A percentile compares a stretch with the other conserved stretches of the same genome.
phyloP scores from a whole-genome alignment of 2,888 invertebrate genomes.

The Antitype chi region DNA sequence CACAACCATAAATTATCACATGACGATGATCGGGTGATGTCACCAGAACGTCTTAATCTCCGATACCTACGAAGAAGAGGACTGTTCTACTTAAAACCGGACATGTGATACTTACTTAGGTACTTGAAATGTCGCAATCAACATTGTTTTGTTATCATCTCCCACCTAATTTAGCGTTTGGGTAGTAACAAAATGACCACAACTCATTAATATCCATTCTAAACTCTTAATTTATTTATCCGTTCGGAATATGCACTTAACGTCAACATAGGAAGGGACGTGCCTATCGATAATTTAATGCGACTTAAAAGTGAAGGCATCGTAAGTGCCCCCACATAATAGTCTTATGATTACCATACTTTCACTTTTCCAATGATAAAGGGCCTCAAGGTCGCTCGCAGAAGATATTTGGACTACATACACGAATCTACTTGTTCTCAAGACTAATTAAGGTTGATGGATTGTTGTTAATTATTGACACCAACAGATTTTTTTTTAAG shows the following conservation, averaged over 20 bases:
- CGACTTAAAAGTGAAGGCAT: constrained; percentile 76
- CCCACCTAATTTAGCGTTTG: constrained; percentile 19
- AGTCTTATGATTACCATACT: constrained; percentile 75
- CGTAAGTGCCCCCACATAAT: constrained; percentile 61
- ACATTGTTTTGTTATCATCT: constrained; percentile 30
- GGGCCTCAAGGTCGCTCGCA: constrained; percentile 81
- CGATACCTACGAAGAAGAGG: constrained; percentile 6
- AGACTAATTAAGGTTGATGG: constrained; percentile 59
- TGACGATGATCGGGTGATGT: constrained; percentile 21
- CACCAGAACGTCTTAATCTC: constrained; percentile 21
- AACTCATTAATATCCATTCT: constrained; percentile 71
- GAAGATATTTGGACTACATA: constrained; percentile 72
- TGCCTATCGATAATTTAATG: constrained; percentile 50
- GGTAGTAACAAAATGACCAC: constrained; percentile 21
- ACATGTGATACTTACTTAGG: constrained; percentile 8
- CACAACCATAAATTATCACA: background rate
- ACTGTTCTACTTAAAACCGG: constrained; percentile 44
- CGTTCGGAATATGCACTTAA: constrained; percentile 68
- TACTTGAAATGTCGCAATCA: constrained; percentile 38
- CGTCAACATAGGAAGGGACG: constrained; percentile 45
- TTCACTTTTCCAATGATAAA: constrained; percentile 86
- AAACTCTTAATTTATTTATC: constrained; percentile 60
- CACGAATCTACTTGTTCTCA: constrained; percentile 44
- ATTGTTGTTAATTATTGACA: constrained; percentile 45
- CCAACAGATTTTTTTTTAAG: constrained; percentile 36